phyloP scores from a whole-genome alignment of 2,113 vertebrate species.

The Stigmatopora nigra region DNA sequence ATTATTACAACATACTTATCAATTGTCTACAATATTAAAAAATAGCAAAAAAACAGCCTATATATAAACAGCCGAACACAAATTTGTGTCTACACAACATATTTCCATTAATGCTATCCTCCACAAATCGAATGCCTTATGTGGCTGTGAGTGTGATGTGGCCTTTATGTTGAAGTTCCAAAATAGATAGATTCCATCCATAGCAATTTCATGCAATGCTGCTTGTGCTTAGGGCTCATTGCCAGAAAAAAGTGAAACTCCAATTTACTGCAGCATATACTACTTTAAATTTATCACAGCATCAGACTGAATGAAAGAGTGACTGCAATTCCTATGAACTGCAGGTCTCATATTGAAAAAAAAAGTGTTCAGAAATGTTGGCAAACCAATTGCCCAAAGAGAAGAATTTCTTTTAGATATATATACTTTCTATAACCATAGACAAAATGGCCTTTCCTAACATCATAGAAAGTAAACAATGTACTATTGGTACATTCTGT shows the following conservation, averaged over 20 bases:
- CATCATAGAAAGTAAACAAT: not conserved
- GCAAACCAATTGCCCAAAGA: not conserved
- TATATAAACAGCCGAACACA: constrained; percentile 13
- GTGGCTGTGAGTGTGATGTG: constrained; percentile 23
- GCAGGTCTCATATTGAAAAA: not conserved
- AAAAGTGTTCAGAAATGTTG: not conserved
- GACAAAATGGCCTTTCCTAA: not conserved
- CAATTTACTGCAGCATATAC: constrained; percentile 30
- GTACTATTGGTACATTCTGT: not conserved
- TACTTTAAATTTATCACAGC: constrained; percentile 8
- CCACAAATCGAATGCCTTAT: constrained; percentile 33
- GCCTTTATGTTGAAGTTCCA: constrained; percentile 26
- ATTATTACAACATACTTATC: constrained; percentile 10
- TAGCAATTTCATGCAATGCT: constrained; percentile 37
- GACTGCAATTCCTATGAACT: constrained; percentile 6
- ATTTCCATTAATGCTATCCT: constrained; percentile 18
- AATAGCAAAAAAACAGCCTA: too few species aligned
- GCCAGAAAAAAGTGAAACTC: constrained; percentile 30
- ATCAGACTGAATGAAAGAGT: constrained; percentile 17
- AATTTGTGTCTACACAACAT: constrained; percentile 13
- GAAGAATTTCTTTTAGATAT: not conserved
- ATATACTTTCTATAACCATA: too few species aligned
- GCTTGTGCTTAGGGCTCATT: constrained; percentile 30
- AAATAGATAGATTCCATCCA: constrained; percentile 37
- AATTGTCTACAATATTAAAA: constrained; percentile 7